These are phyloP conservation scores for Orthosia incerta DNA, from an alignment of 2,888 invertebrate species.

Conservation along the genomic window DNA sequence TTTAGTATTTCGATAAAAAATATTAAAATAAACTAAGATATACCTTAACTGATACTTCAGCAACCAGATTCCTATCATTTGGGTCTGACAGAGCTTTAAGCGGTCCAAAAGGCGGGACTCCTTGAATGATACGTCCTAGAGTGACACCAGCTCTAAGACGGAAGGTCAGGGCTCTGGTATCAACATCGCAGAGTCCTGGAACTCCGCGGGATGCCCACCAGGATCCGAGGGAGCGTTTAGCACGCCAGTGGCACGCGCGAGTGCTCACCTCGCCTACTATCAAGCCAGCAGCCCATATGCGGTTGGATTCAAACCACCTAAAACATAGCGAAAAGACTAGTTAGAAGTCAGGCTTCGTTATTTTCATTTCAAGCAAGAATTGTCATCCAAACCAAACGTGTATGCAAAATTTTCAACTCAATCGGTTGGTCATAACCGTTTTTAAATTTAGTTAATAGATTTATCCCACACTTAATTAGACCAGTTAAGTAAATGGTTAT, in stretches of 20 bases:
- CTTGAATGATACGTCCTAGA: conserved; percentile 93
- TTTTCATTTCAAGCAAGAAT: background rate
- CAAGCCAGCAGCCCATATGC: conserved; percentile 97
- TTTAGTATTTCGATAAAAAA: background rate
- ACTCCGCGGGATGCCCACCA: conserved; percentile 96
- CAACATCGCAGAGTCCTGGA: conserved; percentile 97
- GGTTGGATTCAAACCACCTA: conserved; percentile 97
- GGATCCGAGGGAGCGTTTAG: conserved; percentile 94
- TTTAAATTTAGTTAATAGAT: too few relatives aligned
- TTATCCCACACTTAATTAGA: too few relatives aligned
- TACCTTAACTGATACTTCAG: conserved; percentile 96
- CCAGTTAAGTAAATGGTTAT: too few relatives aligned
- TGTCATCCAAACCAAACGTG: too few relatives aligned
- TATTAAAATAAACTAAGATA: background rate
- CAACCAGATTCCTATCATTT: conserved; percentile 96
- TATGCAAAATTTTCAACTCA: too few relatives aligned
- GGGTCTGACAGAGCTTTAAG: conserved; percentile 92
- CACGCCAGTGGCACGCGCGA: conserved; percentile 97
- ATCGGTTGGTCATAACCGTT: too few relatives aligned
- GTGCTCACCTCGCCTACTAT: conserved; percentile 97
- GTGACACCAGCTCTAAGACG: conserved; percentile 97
- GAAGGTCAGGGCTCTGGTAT: conserved; percentile 98
- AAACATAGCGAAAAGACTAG: conserved; percentile 47
- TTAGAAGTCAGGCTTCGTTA: background rate
- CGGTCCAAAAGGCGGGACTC: conserved; percentile 85